Evolutionary conservation across 2,113 vertebrate genomes (phyloP), one percentile per base, ranked within the genome.

Genomic region (Abramis brama): DNA sequence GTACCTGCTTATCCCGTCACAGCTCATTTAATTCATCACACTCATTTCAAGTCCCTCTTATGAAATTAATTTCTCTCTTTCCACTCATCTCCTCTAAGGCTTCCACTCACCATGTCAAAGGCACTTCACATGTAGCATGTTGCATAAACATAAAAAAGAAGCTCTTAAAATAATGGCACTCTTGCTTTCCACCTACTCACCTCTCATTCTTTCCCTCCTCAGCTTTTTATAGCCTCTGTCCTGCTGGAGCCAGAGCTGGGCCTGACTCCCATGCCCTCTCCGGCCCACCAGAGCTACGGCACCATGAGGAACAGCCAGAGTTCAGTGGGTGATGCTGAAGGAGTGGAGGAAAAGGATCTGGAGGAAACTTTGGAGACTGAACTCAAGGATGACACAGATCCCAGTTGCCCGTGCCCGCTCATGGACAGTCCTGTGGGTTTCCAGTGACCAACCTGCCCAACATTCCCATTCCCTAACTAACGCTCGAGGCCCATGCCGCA

Each of bases 171-270:
- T 70, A 36, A 84, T 81, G 36, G 66, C 30, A 27, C 66, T 66
- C 30, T 39, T 45, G 57, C 74, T 89, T 2, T 68, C 23, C 84
- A 83, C 64, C 55, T 27, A 62, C 64, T 86, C 25, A 86, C 19
- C 27, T 78, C 64, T 89, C 75, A 81, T 73, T 91, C 73, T 91
- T 73, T 83, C 77, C 74, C 85, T 88, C 87, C 78, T 74, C 94
- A 99, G 98, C 94, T 99, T 77, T 99, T 99, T 2, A 96, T 99
- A 91, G 97, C 98, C 11, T 95, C 97, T 0, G 97, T 99, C 85
- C 93, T 99, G 83, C 95, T 99, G 91, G 98, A 99, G 79, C 96
- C 97, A 0, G 97, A 98, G 92, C 91, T 99, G 93, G 96, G 95
- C 87, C 93, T 99, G 91, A 98, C 97, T 0, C 98, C 98, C 0